Evolutionary conservation across 2,797 vertebrate species (phyloP), one percentile per base, ranked within the genome.

Genomic region (Cossypha dichroa): DNA sequence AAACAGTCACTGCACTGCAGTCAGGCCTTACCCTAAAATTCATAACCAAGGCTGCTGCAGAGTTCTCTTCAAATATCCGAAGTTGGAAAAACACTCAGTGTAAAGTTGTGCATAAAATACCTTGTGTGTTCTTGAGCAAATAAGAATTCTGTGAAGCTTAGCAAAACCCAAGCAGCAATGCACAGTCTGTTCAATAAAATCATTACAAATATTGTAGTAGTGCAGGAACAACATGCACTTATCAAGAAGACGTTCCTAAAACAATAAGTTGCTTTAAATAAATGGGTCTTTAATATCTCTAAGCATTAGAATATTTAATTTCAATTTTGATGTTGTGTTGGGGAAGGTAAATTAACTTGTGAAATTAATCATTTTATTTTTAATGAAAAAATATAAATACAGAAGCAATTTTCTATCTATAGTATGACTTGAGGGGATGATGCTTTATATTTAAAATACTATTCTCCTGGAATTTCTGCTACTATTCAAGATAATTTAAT

Each of bases 371-470:
- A 97, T 97, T 98, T 97, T 98, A 95, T 97, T 97, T 98, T 97
- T 97, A 98, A 98, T 98, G 96, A 97, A 98, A 98, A 97, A 96
- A 97, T 96, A 98, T 95, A 98, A 97, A 98, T 98, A 98, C 79
- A 96, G 94, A 95, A 97, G 90, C 78, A 97, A 95, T 97, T 92
- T 59, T 90, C 38, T 96, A 78, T 97, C 92, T 97, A 86, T 97
- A 97, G 95, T 96, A 94, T 96, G 90, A 96, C 97, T 98, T 95
- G 90, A 95, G 97, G 96, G 95, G 94, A 94, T 96, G 97, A 96
- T 96, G 85, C 90, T 96, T 97, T 98, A 96, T 97, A 94, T 90
- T 98, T 96, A 98, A 98, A 98, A 96, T 96, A 96, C 58, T 88
- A 86, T 97, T 97, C 93, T 91, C 49, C 52, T 92, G 78, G 92